Base-by-base conservation (phyloP, 2,888 invertebrate species). In the Orthosia cruda region DNA sequence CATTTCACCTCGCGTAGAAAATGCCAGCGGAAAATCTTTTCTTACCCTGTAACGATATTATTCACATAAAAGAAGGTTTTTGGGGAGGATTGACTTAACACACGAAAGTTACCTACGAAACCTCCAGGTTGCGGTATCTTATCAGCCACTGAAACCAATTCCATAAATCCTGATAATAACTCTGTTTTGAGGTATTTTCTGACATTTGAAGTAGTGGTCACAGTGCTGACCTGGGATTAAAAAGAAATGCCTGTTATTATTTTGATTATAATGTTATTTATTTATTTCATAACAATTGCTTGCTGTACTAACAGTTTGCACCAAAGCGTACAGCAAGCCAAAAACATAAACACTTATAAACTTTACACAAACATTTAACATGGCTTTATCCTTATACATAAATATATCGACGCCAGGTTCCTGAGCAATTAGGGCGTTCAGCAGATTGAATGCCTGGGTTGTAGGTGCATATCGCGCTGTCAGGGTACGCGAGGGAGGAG, bases 1-100 rank as follows among this genome's bases (percentile, higher is more conserved):
- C 92, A 90, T 92, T 94, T 93, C 91, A 93, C 92, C 91, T 92
- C 83, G 78, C 87, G 76, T 76, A 80, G 86, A 91, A 91, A 91
- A 91, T 89, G 87, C 83, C 84, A 77, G 84, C 66, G 83, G 84
- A 89, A 91, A 92, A 89, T 89, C 89, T 92, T 92, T 92, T 91
- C 83, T 89, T 88, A 76, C 78, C 70, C 87, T 79, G 83, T 89
- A 90, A 90, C 86, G 85, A 87, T 88, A 89, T 91, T 92, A 92
- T 89, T 86, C 88, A 80, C 86, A 87, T 90, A 88, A 88, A 89
- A 87, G 80, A 85, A 85, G 89, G 88, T 89, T 88, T 86, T 87
- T 83, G 77, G 71, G 49, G 66, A 81, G 78, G 88, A 87, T 83
- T 87, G 83, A 81, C 79, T 87, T 85, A 86, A 84, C 77, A 84